Evolutionary conservation across 2,113 vertebrate species (phyloP).

Genomic region (Tiliqua scincoides): DNA sequence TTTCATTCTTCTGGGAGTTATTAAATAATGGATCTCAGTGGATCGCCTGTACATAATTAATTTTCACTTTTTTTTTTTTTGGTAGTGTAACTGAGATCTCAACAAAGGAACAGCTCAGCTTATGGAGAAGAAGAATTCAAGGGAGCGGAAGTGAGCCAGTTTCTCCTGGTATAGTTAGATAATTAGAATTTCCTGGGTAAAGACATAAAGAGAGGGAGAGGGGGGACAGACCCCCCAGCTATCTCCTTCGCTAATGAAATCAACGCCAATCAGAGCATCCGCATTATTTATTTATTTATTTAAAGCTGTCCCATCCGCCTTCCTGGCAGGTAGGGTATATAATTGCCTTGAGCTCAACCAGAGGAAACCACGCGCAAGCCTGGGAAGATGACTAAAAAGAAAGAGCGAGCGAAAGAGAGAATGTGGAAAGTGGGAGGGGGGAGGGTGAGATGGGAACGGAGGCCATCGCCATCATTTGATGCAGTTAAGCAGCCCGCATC

Average conservation of each 20-base stretch:
- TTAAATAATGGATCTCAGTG: slow-evolving; percentile 61
- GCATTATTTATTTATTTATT: slow-evolving; percentile 50
- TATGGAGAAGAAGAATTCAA: slow-evolving; percentile 47
- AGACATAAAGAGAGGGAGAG: neutral
- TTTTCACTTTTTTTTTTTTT: slow-evolving; percentile 54
- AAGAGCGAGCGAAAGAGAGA: slow-evolving; percentile 68
- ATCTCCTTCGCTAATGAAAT: slow-evolving; percentile 63
- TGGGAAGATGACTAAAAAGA: slow-evolving; percentile 77
- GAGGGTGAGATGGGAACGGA: slow-evolving; percentile 43
- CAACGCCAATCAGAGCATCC: slow-evolving; percentile 64
- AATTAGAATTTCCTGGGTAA: slow-evolving; percentile 60
- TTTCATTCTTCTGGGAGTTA: too few species aligned
- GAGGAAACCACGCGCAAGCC: slow-evolving; percentile 72
- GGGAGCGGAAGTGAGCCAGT: slow-evolving; percentile 2
- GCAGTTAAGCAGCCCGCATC: slow-evolving; percentile 73
- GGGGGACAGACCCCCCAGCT: too few species aligned
- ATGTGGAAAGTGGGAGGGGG: neutral
- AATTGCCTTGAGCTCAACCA: slow-evolving; percentile 72
- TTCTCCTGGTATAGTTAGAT: slow-evolving; percentile 55
- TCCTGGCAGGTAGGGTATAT: slow-evolving; percentile 75
- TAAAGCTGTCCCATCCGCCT: slow-evolving; percentile 66
- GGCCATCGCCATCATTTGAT: slow-evolving; percentile 67
- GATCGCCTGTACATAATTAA: slow-evolving; percentile 63
- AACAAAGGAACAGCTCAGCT: slow-evolving; percentile 34
- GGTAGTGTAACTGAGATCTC: slow-evolving; percentile 56